These are phyloP conservation scores for Drosophila guanche DNA, from an alignment of 1,140 invertebrate genomes.

Conservation along the genomic window DNA sequence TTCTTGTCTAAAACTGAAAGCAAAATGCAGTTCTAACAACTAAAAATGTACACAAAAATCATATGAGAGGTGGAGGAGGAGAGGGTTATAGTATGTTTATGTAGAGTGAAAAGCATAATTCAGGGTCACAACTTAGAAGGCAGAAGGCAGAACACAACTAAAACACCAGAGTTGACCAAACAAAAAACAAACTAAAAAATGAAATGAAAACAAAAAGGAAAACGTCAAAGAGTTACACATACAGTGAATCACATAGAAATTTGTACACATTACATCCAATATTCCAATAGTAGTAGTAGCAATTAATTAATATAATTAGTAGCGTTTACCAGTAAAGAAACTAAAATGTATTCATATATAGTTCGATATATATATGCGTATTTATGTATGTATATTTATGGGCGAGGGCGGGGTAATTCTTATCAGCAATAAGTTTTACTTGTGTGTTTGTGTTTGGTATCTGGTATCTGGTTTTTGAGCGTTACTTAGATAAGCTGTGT, in stretches of 20 bases:
- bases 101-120: conserved; percentile 37
- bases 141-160: conserved; percentile 32
- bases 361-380: conserved; percentile 61
- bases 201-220: conserved; percentile 23
- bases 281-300: conserved; percentile 77
- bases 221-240: conserved; percentile 72
- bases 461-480: conserved; percentile 41
- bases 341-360: conserved; percentile 63
- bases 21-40: conserved; percentile 51
- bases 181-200: conserved; percentile 7
- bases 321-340: conserved; percentile 71
- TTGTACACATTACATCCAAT: conserved; percentile 83
- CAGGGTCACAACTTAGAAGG: conserved; percentile 12
- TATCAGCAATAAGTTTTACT: conserved; percentile 59
- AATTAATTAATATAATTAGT: conserved; percentile 74
- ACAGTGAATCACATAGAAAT: conserved; percentile 83
- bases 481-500: conserved; percentile 35
- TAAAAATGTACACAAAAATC: conserved; percentile 35
- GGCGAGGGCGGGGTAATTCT: conserved; percentile 27
- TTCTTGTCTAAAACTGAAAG: conserved; percentile 36
- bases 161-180: conserved; percentile 19
- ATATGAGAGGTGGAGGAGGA: conserved; percentile 20
- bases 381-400: conserved; percentile 44
- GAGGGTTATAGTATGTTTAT: conserved; percentile 35
- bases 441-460: conserved; percentile 46